Conservation (phyloP, 2,888 invertebrate species). For the Caenorhabditis macrosperma region DNA sequence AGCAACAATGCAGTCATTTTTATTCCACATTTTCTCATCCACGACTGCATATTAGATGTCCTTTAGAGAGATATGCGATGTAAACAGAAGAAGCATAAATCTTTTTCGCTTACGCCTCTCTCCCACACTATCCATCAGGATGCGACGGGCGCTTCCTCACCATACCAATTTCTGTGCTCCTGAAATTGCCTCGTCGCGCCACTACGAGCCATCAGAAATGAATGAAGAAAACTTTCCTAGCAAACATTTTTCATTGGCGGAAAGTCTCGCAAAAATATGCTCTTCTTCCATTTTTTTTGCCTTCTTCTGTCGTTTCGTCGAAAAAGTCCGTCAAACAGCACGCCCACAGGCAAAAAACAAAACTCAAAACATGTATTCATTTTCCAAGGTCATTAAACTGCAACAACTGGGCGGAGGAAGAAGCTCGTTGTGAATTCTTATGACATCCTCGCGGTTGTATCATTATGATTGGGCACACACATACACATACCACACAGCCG, state of each 20-base stretch:
- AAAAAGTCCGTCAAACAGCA: conserved; percentile 18
- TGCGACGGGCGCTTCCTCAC: not conserved
- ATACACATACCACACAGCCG: conserved; percentile 25
- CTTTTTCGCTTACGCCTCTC: not conserved
- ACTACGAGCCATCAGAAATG: conserved; percentile 52
- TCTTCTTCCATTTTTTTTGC: conserved; percentile 12
- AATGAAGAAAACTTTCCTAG: conserved; percentile 55
- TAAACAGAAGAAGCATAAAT: conserved; percentile 23
- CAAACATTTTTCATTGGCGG: conserved; percentile 31
- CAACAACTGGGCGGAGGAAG: conserved; percentile 37
- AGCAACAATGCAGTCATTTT: not conserved
- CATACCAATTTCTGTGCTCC: not conserved
- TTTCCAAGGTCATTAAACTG: conserved; percentile 56
- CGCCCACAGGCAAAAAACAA: conserved; percentile 25
- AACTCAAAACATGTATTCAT: conserved; percentile 52
- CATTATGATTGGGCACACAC: conserved; percentile 52
- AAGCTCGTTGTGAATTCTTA: conserved; percentile 61
- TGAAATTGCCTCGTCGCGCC: conserved; percentile 7
- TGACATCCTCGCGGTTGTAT: conserved; percentile 57
- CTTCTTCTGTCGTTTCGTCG: conserved; percentile 11
- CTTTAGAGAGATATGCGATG: not conserved
- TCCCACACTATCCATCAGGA: not conserved
- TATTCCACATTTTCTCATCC: not conserved
- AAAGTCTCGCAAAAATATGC: conserved; percentile 29
- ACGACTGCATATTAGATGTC: not conserved